Evolutionary conservation across 2,888 invertebrate genomes (phyloP).

Genomic region (Acrobasis suavella): DNA sequence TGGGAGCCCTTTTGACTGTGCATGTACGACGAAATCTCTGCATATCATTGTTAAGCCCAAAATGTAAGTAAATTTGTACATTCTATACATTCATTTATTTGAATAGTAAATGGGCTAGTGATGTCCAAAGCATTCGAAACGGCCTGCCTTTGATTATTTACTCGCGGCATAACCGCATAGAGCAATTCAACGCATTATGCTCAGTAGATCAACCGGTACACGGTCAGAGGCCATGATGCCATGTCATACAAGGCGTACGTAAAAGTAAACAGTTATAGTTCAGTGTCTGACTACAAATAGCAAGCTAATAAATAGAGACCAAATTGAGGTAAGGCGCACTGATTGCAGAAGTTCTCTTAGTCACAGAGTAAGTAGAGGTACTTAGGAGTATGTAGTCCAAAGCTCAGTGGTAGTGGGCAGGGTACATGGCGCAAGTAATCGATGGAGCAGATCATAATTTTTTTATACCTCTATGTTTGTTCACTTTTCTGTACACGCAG

Average conservation of each 20-base stretch:
- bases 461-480: too few species aligned
- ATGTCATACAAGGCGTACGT: background rate
- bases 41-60: background rate
- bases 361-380: too few species aligned
- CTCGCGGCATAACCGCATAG: background rate
- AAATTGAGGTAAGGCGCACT: background rate
- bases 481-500: too few species aligned
- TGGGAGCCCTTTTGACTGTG: too few species aligned
- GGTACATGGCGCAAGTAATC: too few species aligned
- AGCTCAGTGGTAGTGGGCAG: too few species aligned
- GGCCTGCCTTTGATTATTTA: background rate
- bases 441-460: too few species aligned
- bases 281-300: background rate
- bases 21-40: background rate
- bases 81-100: too few species aligned
- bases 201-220: conserved; percentile 14
- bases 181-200: conserved; percentile 6
- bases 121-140: background rate
- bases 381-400: too few species aligned
- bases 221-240: conserved; percentile 16
- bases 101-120: conserved; percentile 19
- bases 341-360: too few species aligned
- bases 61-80: background rate
- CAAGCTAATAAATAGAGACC: background rate
- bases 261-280: conserved; percentile 1